phyloP scores from a whole-genome alignment of 2,888 invertebrate genomes.

The Caenorhabditis sinica region DNA sequence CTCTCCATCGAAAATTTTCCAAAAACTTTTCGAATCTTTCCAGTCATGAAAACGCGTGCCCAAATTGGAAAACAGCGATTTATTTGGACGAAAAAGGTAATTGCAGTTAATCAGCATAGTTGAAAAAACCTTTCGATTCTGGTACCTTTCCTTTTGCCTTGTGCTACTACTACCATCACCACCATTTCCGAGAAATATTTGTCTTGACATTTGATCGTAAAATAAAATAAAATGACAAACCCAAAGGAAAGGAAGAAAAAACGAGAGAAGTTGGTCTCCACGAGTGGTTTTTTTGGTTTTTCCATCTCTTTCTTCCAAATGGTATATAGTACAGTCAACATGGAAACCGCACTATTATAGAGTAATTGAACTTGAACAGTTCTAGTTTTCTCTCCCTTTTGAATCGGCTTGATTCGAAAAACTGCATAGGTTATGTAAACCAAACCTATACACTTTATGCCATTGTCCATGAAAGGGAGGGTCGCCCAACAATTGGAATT shows the following conservation, averaged over 20 bases:
- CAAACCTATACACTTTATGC: conserved; percentile 9
- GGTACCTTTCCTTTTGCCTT: background rate
- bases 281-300: conserved; percentile 35
- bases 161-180: conserved; percentile 13
- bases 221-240: conserved; percentile 36
- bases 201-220: conserved; percentile 63
- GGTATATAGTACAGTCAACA: conserved; percentile 48
- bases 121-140: conserved; percentile 20
- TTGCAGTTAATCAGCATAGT: conserved; percentile 40
- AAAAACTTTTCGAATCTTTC: conserved; percentile 20
- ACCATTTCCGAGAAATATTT: conserved; percentile 59
- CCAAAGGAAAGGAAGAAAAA: conserved; percentile 18
- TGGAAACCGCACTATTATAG: conserved; percentile 32
- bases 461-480: conserved; percentile 20
- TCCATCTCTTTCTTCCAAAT: background rate
- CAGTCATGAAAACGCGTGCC: conserved; percentile 65
- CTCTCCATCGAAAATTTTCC: too few relatives aligned
- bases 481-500: conserved; percentile 39
- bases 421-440: conserved; percentile 38
- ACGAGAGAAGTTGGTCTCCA: conserved; percentile 44
- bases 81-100: conserved; percentile 77
- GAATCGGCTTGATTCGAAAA: background rate
- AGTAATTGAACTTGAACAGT: conserved; percentile 47
- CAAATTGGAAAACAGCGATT: conserved; percentile 68
- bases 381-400: conserved; percentile 9